Evolutionary conservation across 2,113 vertebrate genomes (phyloP).

Genomic region (Lasiurus cinereus): DNA sequence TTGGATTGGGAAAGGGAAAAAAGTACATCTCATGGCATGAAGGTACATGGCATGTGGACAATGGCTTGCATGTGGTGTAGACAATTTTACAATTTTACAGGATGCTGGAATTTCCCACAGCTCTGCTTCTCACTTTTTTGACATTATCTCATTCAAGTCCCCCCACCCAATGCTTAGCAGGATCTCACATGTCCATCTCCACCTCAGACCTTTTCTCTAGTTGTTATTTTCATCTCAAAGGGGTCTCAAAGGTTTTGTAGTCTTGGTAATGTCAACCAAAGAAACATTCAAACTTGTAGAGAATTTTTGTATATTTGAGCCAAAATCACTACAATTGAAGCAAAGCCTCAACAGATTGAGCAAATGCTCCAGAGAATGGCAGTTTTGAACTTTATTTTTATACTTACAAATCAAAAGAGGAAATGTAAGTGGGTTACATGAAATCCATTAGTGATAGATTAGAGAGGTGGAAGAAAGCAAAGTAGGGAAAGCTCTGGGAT

Average conservation of each 20-base stretch:
- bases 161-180: neutral
- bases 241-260: neutral
- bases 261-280: conserved; percentile 14
- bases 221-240: conserved; percentile 14
- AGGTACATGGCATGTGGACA: neutral
- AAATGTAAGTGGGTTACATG: neutral
- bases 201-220: neutral
- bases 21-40: neutral
- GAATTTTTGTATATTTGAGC: neutral
- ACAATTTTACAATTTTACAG: neutral
- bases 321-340: neutral
- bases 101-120: neutral
- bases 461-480: neutral
- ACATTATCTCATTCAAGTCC: neutral
- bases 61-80: neutral
- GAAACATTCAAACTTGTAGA: too few species aligned
- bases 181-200: neutral
- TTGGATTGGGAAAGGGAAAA: conserved; percentile 16
- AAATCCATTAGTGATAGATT: neutral
- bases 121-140: neutral
- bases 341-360: neutral
- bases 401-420: neutral
- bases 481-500: neutral
- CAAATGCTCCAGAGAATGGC: neutral
- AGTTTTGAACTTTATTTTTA: neutral